Conservation (phyloP, 2,888 invertebrate species). For the Netelia virgata region DNA sequence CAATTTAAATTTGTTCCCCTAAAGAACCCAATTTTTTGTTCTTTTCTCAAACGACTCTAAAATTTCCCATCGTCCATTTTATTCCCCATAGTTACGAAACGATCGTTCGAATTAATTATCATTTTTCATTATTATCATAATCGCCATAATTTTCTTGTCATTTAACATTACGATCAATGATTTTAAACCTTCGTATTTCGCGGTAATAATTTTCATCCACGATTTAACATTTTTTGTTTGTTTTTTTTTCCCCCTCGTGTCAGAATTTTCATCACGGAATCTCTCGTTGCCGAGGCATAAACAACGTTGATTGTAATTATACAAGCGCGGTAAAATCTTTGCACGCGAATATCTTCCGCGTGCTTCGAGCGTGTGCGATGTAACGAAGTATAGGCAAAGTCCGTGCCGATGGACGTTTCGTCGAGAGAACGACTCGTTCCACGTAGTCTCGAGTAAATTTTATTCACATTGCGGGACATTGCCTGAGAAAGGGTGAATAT, state of each 20-base stretch:
- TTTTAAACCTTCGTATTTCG: not conserved
- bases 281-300: not conserved
- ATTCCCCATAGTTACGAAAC: no score
- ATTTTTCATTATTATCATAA: no score
- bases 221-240: not conserved
- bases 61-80: no score
- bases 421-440: no score
- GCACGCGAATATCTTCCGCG: not conserved
- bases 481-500: not conserved
- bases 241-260: no score
- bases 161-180: not conserved
- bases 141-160: no score
- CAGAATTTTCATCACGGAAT: not conserved
- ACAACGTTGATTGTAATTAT: constrained; percentile 14
- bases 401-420: not conserved
- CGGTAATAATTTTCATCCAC: not conserved
- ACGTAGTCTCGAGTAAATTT: no score
- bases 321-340: not conserved
- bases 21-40: no score
- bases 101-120: no score
- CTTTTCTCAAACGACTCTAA: no score
- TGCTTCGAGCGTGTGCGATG: not conserved
- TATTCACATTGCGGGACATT: no score
- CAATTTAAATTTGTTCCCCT: not conserved
- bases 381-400: constrained; percentile 5